phyloP scores from a whole-genome alignment of 2,888 invertebrate species.

The Endomychus coccineus region DNA sequence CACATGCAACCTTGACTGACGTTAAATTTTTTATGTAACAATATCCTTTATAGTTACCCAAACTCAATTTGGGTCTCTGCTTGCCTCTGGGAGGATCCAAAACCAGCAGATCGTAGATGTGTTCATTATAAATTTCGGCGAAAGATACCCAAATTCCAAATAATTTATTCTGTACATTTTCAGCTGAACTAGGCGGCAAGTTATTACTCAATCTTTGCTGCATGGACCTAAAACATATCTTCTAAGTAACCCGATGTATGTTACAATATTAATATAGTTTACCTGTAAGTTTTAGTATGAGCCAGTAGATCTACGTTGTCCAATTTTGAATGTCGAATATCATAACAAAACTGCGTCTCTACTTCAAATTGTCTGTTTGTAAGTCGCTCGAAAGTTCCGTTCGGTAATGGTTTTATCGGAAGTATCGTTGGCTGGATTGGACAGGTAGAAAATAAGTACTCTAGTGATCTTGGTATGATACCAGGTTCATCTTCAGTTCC shows the following conservation, averaged over 20 bases:
- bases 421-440: slow-evolving; percentile 34
- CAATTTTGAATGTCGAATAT: slow-evolving; percentile 25
- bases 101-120: slow-evolving; percentile 73
- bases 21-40: slow-evolving; percentile 51
- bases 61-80: slow-evolving; percentile 49
- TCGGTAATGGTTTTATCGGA: slow-evolving; percentile 40
- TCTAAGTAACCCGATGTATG: too few relatives aligned
- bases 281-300: slow-evolving; percentile 26
- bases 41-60: slow-evolving; percentile 50
- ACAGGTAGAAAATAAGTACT: slow-evolving; percentile 42
- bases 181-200: too few relatives aligned
- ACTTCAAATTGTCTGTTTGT: slow-evolving; percentile 33
- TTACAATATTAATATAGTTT: too few relatives aligned
- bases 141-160: slow-evolving; percentile 74
- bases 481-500: slow-evolving; percentile 57
- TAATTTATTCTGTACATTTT: too few relatives aligned
- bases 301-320: slow-evolving; percentile 16
- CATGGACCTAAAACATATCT: slow-evolving; percentile 31
- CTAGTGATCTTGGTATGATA: slow-evolving; percentile 55
- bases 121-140: slow-evolving; percentile 86
- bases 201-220: slow-evolving; percentile 26
- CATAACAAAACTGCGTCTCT: slow-evolving; percentile 35
- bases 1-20: slow-evolving; percentile 43
- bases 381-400: slow-evolving; percentile 38
- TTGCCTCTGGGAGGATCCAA: slow-evolving; percentile 39